These are phyloP conservation scores for Ornithorhynchus anatinus DNA, from an alignment of 2,113 vertebrate species.

Conservation along the genomic window DNA sequence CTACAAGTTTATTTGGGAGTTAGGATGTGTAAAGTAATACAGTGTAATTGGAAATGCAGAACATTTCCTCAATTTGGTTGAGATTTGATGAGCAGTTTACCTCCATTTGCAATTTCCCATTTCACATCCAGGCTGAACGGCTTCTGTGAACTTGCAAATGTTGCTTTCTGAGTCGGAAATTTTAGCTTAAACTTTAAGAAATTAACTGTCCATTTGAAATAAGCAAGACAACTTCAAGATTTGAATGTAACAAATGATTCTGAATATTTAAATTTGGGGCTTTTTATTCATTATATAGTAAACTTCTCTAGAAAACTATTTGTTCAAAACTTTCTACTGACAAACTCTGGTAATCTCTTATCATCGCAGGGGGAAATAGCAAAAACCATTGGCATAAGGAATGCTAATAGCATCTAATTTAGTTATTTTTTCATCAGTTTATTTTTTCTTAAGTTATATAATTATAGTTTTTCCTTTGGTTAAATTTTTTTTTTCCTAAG, in stretches of 20 bases:
- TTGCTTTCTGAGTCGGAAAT: slow-evolving; percentile 1
- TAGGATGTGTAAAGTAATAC: slow-evolving; percentile 19
- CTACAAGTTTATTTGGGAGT: slow-evolving; percentile 35
- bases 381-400: background rate
- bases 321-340: background rate
- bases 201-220: slow-evolving; percentile 21
- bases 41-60: slow-evolving; percentile 53
- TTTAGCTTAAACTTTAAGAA: slow-evolving; percentile 28
- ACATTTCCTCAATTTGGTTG: slow-evolving; percentile 48
- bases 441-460: background rate
- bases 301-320: background rate
- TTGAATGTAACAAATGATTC: slow-evolving; percentile 1
- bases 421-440: background rate
- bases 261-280: background rate
- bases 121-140: slow-evolving; percentile 32
- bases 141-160: slow-evolving; percentile 22
- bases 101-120: slow-evolving; percentile 39
- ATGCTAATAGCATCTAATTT: background rate
- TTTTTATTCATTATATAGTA: slow-evolving; percentile 2
- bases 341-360: background rate
- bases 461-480: no score
- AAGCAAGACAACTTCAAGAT: background rate
- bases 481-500: no score
- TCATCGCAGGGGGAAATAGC: background rate
- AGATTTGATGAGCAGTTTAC: slow-evolving; percentile 43